Evolutionary conservation across 2,797 vertebrate genomes (phyloP).

Genomic region (Gymnothorax javanicus): DNA sequence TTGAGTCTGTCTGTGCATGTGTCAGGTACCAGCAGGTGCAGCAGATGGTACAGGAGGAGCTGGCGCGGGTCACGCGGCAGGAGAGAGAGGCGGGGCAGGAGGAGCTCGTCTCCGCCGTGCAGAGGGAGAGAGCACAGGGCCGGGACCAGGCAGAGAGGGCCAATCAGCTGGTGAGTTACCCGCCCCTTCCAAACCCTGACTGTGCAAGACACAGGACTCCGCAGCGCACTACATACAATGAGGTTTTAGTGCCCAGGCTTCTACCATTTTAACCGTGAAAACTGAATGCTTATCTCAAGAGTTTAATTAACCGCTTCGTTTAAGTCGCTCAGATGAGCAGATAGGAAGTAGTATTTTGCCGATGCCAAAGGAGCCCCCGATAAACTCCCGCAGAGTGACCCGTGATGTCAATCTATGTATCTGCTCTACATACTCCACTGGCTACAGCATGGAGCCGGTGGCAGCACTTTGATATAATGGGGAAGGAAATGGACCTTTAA

Average conservation of each 20-base stretch:
- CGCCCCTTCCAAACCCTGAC: not conserved
- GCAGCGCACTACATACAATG: not conserved
- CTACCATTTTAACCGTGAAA: not conserved
- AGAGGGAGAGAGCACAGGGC: conserved; percentile 47
- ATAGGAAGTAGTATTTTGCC: not conserved
- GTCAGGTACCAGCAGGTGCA: conserved; percentile 83
- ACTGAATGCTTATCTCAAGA: not conserved
- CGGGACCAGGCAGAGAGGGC: conserved; percentile 69
- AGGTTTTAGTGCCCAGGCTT: not conserved
- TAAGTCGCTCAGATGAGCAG: not conserved
- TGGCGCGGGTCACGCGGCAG: conserved; percentile 72
- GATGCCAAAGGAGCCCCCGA: not conserved
- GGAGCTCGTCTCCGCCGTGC: conserved; percentile 49
- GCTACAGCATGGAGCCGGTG: not conserved
- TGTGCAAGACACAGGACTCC: not conserved
- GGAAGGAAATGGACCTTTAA: not conserved
- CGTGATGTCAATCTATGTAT: not conserved
- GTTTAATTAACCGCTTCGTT: not conserved
- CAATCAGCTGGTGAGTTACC: conserved; percentile 77
- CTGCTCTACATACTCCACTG: not conserved
- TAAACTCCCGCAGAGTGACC: not conserved
- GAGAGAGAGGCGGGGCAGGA: conserved; percentile 73
- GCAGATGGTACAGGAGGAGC: conserved; percentile 80
- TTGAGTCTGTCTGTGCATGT: conserved; percentile 12
- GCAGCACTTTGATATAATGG: not conserved